Base-by-base conservation (phyloP, 2,797 vertebrate genomes). In the Malacoraja senta region DNA sequence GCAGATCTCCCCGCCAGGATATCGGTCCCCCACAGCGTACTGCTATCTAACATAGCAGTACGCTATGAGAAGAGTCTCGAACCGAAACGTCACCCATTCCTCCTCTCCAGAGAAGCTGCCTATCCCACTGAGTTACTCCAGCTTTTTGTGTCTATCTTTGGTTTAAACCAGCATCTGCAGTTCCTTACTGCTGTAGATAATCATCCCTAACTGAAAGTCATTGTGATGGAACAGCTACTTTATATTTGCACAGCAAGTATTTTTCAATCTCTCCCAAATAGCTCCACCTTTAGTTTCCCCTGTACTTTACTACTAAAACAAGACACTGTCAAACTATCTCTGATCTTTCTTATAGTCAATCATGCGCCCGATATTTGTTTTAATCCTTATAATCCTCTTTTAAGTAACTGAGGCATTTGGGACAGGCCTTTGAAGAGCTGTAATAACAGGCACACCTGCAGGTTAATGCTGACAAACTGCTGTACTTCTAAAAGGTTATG, bases 321-420 rank as follows among this genome's bases (percentile, higher is more conserved):
- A 92, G 76, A 92, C 24, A 92, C 90, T 76, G 90, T 92, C 90
- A 92, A 76, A 76, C 90, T 92, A 29, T 53, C 71, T 92, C 71
- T n/a, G 71, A 92, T 92, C 71, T 92, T 92, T 92, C 68, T 92
- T 76, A 93, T 93, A 94, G 93, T 91, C 0, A 0, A 93, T 94
- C 94, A 0, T 26, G 94, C 38, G 93, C 93, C 83, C 94, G 95
- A 93, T 53, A 94, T 81, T 93, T 96, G 95, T 71, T 96, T 95
- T 96, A 96, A 97, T 95, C 95, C 95, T 94, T 96, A 95, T 96
- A 97, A 96, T 96, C 96, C 95, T 95, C 95, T 95, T 96, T 96
- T 96, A 95, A 93, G 95, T 77, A 95, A 95, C 94, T 95, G 95
- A 95, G 96, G 95, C 94, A 94, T 95, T 95, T 94, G 94, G 94